Conservation (phyloP, 2,888 invertebrate genomes). For the Watsonalla cultraria region DNA sequence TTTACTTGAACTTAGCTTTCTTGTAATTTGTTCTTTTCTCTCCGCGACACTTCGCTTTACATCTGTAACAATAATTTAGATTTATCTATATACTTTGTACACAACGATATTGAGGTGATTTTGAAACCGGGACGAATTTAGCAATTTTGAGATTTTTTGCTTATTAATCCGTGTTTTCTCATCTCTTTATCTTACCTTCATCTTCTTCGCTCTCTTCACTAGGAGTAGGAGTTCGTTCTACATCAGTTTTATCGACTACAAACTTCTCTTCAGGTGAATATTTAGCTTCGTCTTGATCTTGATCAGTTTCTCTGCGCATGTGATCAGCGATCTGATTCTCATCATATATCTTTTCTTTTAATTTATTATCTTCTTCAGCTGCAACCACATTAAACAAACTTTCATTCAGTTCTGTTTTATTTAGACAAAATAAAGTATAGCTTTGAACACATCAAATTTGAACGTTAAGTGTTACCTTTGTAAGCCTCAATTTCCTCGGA, state of each 20-base stretch:
- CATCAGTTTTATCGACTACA: constrained; percentile 82
- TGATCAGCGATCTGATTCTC: constrained; percentile 59
- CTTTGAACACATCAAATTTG: background rate
- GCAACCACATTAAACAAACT: constrained; percentile 6
- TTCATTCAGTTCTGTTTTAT: background rate
- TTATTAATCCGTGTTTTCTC: too few species aligned
- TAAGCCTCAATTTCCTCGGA: constrained; percentile 76
- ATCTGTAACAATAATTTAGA: constrained; percentile 35
- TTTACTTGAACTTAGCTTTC: constrained; percentile 84
- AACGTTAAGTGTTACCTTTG: constrained; percentile 45
- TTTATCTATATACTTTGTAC: background rate
- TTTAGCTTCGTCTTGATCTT: constrained; percentile 83
- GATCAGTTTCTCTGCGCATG: constrained; percentile 52
- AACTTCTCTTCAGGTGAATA: constrained; percentile 90
- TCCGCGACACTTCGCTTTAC: constrained; percentile 86
- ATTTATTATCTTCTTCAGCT: constrained; percentile 74
- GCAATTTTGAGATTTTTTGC: too few species aligned
- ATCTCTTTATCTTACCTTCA: constrained; percentile 47
- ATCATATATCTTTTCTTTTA: constrained; percentile 63
- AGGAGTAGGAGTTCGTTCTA: constrained; percentile 68
- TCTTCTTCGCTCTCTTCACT: constrained; percentile 77
- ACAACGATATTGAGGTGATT: background rate
- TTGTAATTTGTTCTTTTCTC: constrained; percentile 86
- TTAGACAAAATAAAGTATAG: too few species aligned
- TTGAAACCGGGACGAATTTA: background rate